Percentiles rank a stretch among this genome's conserved stretches.
phyloP scores from a whole-genome alignment of 1,140 invertebrate genomes.

The Venturia canescens region DNA sequence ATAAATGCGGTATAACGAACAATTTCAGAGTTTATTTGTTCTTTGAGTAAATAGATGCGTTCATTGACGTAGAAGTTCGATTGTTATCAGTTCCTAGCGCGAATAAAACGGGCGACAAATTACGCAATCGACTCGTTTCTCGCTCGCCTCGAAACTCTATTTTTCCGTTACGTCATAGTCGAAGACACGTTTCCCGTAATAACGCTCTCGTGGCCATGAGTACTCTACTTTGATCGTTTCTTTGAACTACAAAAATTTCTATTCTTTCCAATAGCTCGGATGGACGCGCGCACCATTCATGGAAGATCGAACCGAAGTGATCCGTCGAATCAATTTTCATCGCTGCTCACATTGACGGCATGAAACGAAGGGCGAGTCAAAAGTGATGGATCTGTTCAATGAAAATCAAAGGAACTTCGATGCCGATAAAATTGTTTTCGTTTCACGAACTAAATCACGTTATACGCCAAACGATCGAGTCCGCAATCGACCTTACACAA shows the following conservation, averaged over 20 bases:
- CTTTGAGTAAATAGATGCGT: neutral
- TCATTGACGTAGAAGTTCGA: conserved; percentile 2
- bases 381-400: neutral
- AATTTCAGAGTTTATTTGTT: neutral
- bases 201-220: conserved; percentile 6
- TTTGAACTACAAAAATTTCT: neutral
- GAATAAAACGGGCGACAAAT: neutral
- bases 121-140: conserved; percentile 33
- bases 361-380: no score
- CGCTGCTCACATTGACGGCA: no score
- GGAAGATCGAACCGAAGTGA: neutral
- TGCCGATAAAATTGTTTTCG: no score
- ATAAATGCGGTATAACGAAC: neutral
- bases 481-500: neutral
- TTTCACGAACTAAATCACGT: no score
- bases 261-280: neutral
- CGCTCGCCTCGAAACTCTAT: conserved; percentile 25
- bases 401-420: neutral
- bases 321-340: no score
- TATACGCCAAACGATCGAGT: neutral
- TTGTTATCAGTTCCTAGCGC: neutral
- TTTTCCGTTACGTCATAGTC: conserved; percentile 32
- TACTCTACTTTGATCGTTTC: neutral
- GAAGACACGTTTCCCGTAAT: conserved; percentile 33
- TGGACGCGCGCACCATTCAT: neutral